Percentiles rank a stretch among this genome's conserved stretches.
These are phyloP conservation scores for Subacronicta megacephala DNA, from an alignment of 2,888 invertebrate genomes.

Conservation along the genomic window DNA sequence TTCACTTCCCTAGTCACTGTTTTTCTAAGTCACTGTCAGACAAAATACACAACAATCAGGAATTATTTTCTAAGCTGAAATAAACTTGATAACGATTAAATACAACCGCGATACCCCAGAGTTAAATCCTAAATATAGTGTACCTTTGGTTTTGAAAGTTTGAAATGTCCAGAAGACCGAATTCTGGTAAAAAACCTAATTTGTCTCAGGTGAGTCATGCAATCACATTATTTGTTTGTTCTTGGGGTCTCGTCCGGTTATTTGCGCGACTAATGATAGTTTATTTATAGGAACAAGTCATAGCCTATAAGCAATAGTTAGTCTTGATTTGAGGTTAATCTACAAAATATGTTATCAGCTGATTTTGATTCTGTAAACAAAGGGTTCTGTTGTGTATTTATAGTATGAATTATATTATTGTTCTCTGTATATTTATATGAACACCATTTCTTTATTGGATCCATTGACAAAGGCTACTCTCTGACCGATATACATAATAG, in stretches of 20 bases:
- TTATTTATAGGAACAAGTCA: conserved; percentile 54
- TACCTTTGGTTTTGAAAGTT: conserved; percentile 27
- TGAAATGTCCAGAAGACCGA: conserved; percentile 77
- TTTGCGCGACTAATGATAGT: conserved; percentile 41
- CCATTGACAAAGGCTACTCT: too few relatives aligned
- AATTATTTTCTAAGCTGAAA: conserved; percentile 29
- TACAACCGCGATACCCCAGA: conserved; percentile 17
- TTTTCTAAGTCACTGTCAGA: conserved; percentile 22
- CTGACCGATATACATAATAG: too few relatives aligned
- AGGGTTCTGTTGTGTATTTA: conserved; percentile 30
- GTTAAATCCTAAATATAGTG: conserved; percentile 18
- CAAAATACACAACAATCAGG: conserved; percentile 24
- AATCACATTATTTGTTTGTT: conserved; percentile 66
- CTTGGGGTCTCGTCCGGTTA: conserved; percentile 56
- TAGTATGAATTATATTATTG: neutral
- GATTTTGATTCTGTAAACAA: conserved; percentile 67
- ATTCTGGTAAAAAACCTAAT: conserved; percentile 76
- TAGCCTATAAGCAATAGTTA: conserved; percentile 19
- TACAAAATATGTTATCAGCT: conserved; percentile 58
- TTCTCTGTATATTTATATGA: conserved; percentile 16
- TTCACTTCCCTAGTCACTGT: conserved; percentile 8
- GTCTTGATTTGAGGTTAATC: conserved; percentile 21
- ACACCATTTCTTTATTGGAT: conserved; percentile 2
- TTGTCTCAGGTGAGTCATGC: conserved; percentile 88
- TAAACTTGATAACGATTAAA: conserved; percentile 22